A percentile compares a stretch with the other conserved stretches of the same genome.
phyloP scores from a whole-genome alignment of 2,113 vertebrate genomes.

The Acrocephalus arundinaceus region DNA sequence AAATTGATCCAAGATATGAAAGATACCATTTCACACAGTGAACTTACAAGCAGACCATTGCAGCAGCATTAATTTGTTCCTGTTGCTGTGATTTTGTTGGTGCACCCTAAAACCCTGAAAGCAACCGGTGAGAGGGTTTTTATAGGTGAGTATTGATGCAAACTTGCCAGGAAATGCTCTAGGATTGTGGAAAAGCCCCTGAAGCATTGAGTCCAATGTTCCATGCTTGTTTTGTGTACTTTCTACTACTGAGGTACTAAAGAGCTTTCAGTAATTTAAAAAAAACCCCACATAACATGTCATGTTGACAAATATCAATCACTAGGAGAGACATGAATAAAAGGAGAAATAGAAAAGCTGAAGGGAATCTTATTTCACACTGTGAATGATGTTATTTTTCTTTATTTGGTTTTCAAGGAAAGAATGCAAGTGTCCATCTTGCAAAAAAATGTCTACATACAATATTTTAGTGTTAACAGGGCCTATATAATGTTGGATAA shows the following conservation, averaged over 20 bases:
- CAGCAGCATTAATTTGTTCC: not conserved
- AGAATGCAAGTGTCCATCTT: not conserved
- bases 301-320: not conserved
- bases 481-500: not conserved
- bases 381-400: not conserved
- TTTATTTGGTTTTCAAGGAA: not conserved
- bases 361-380: not conserved
- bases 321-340: not conserved
- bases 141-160: not conserved
- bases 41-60: not conserved
- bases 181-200: not conserved
- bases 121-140: not conserved
- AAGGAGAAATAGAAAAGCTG: not conserved
- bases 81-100: not conserved
- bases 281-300: accelerated
- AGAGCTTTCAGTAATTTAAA: not conserved
- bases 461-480: not conserved
- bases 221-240: not conserved
- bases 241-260: not conserved
- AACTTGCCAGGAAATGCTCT: not conserved
- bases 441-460: not conserved
- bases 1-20: not conserved
- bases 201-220: not conserved
- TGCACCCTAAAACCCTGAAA: not conserved
- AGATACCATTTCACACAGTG: not conserved